phyloP scores from a whole-genome alignment of 2,888 invertebrate genomes.

The Sarcophaga carnaria region DNA sequence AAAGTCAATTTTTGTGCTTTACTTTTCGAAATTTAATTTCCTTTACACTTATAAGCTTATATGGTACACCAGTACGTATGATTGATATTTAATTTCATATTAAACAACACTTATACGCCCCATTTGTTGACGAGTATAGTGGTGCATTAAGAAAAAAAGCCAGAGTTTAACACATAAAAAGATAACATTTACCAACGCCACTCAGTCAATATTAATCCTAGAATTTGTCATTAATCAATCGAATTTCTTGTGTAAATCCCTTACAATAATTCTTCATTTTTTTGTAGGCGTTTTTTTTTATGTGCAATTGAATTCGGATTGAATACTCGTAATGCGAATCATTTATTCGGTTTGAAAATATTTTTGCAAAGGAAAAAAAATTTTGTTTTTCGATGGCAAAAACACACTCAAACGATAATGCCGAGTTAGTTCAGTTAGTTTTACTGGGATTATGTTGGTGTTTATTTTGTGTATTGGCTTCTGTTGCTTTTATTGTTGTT shows the following conservation, averaged over 20 bases:
- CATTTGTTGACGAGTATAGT: background rate
- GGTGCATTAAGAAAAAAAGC: background rate
- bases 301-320: background rate
- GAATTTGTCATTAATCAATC: constrained; percentile 13
- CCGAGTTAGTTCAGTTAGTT: too few relatives aligned
- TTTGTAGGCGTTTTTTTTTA: background rate
- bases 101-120: constrained; percentile 26
- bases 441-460: too few relatives aligned
- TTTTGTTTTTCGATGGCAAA: too few relatives aligned
- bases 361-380: background rate
- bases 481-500: constrained; percentile 3
- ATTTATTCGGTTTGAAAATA: constrained; percentile 1
- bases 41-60: too few relatives aligned
- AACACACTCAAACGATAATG: too few relatives aligned
- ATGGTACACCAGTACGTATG: background rate
- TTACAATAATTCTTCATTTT: background rate
- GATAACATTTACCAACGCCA: background rate
- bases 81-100: constrained; percentile 13
- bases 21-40: too few relatives aligned
- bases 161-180: background rate
- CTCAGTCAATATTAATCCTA: background rate
- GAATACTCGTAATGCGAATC: background rate
- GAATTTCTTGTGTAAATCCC: constrained; percentile 2
- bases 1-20: too few relatives aligned
- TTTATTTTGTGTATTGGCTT: background rate